Percentiles rank a stretch among this genome's conserved stretches.
phyloP scores from a whole-genome alignment of 92 coral and sea anemone genomes.

The Paramuricea clavata region DNA sequence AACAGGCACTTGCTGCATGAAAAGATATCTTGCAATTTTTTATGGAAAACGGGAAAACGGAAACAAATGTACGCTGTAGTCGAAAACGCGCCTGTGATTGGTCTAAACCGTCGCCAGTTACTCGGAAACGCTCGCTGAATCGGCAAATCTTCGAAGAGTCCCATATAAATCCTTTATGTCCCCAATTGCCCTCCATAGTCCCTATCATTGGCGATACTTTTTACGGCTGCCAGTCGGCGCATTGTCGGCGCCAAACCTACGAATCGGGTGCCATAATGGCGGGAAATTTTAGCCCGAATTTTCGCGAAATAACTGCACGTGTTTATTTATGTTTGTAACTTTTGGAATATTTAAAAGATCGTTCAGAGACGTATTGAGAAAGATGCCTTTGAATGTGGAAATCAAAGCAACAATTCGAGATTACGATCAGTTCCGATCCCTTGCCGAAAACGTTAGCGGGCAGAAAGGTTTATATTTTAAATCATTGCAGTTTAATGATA shows the following conservation, averaged over 20 bases:
- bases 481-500: too few relatives aligned
- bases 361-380: not conserved
- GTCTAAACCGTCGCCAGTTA: conserved; percentile 30
- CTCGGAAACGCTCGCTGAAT: not conserved
- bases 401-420: conserved; percentile 38
- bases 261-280: not conserved
- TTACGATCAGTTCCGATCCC: conserved; percentile 20
- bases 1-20: conserved; percentile 26
- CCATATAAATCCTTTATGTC: too few relatives aligned
- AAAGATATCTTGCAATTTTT: conserved; percentile 1
- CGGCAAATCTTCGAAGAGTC: too few relatives aligned
- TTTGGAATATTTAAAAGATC: not conserved
- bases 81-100: conserved; percentile 43
- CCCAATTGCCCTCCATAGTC: too few relatives aligned
- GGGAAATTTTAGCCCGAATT: not conserved
- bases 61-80: conserved; percentile 9
- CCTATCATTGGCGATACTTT: too few relatives aligned
- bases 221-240: too few relatives aligned
- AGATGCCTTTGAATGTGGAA: conserved; percentile 42
- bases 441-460: not conserved
- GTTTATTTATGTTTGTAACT: not conserved
- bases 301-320: not conserved
- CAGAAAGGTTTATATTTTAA: not conserved
- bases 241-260: too few relatives aligned
- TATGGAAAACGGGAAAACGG: conserved; percentile 19